These are phyloP conservation scores for Cheumatopsyche charites DNA, from an alignment of 1,140 invertebrate genomes.

Conservation along the genomic window DNA sequence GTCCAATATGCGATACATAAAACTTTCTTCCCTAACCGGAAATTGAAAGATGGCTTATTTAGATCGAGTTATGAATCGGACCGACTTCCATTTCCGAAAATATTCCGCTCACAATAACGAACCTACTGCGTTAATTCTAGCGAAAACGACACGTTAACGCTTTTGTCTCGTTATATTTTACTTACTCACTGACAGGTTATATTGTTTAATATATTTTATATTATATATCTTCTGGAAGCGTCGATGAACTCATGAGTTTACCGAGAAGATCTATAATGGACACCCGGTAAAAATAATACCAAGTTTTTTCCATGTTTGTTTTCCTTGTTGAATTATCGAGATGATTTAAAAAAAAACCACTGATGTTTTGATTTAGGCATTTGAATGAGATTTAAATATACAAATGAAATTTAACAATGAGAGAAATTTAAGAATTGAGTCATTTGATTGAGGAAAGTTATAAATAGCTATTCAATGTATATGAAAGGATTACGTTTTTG, in stretches of 20 bases:
- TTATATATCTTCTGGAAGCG: neutral
- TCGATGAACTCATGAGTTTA: slow-evolving; percentile 8
- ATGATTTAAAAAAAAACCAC: no score
- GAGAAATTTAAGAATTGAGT: no score
- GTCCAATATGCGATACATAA: neutral
- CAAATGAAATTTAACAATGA: neutral
- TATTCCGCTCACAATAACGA: neutral
- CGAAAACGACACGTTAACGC: no score
- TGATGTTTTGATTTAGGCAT: no score
- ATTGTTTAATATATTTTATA: no score
- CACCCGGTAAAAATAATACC: neutral
- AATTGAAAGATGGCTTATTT: slow-evolving; percentile 24
- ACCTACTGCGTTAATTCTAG: neutral
- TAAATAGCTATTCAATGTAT: no score
- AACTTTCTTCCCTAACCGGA: slow-evolving; percentile 13
- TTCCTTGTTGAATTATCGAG: neutral
- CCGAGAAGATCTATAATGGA: neutral
- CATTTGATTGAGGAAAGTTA: no score
- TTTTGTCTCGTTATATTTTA: no score
- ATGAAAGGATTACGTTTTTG: no score
- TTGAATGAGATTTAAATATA: no score
- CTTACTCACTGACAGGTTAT: no score
- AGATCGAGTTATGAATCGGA: neutral
- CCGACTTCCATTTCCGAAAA: neutral
- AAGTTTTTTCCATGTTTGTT: slow-evolving; percentile 15